phyloP scores from a whole-genome alignment of 30 jellyfish, hydroid and myxozoan species.

The Rhopilema esculentum region DNA sequence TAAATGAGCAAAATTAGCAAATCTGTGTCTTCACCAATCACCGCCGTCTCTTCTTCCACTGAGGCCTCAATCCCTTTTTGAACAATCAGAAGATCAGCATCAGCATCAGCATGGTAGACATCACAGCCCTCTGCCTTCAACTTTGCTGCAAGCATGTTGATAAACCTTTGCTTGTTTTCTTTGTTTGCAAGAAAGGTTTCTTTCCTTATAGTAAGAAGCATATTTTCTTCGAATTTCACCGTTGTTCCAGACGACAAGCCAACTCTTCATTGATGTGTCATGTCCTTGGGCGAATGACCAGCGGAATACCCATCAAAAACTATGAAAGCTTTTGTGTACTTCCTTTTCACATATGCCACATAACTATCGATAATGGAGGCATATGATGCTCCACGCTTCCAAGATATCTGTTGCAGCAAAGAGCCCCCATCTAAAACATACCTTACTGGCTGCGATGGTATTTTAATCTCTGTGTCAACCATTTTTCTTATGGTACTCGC shows the following conservation, averaged over 20 bases:
- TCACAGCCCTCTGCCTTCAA: slow-evolving; percentile 34
- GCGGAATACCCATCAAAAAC: slow-evolving; percentile 33
- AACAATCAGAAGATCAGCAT: slow-evolving; percentile 68
- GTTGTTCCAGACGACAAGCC: slow-evolving; percentile 24
- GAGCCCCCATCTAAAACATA: slow-evolving; percentile 46
- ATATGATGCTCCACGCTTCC: slow-evolving; percentile 51
- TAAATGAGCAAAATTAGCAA: slow-evolving; percentile 39
- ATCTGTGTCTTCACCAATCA: slow-evolving; percentile 66
- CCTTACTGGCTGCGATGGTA: slow-evolving; percentile 41
- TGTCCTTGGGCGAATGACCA: slow-evolving; percentile 42
- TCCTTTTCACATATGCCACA: slow-evolving; percentile 40
- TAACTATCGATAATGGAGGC: slow-evolving; percentile 51
- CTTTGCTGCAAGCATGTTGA: slow-evolving; percentile 45
- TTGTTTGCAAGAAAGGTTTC: slow-evolving; percentile 40
- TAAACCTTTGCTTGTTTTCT: slow-evolving; percentile 51
- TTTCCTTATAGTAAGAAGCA: slow-evolving; percentile 36
- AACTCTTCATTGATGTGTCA: slow-evolving; percentile 48
- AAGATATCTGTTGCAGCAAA: slow-evolving; percentile 40
- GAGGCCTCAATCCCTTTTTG: slow-evolving; percentile 56
- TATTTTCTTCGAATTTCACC: slow-evolving; percentile 37
- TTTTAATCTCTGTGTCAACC: slow-evolving; percentile 15
- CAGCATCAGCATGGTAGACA: slow-evolving; percentile 48
- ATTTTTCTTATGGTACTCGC: slow-evolving; percentile 23
- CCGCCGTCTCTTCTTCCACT: slow-evolving; percentile 55
- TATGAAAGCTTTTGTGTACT: slow-evolving; percentile 34